Evolutionary conservation across 2,888 invertebrate genomes (phyloP), one percentile per base, ranked within the genome.

Genomic region (Iphiclides podalirius): DNA sequence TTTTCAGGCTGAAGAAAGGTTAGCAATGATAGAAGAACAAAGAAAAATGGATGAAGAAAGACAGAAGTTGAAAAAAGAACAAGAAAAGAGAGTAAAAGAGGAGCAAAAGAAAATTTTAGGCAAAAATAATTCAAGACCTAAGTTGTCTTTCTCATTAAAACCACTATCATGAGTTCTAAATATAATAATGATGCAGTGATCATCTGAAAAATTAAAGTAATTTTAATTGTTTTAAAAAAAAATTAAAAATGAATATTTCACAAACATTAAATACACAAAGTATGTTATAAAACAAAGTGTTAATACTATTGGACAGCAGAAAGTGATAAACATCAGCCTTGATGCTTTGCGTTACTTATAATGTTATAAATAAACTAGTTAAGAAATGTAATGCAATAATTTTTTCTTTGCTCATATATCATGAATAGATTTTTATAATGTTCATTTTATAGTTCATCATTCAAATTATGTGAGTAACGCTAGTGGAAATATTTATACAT

Each of bases 71-170:
- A 94, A 96, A 72, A 96, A 96, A 81, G 97, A 98, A 81, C 96
- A 97, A 79, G 96, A 97, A 74, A 96, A 95, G 71, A 92, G 96
- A 67, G 91, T 95, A 52, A 97, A 96, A 86, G 96, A 97, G 80
- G 98, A 98, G 85, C 98, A 98, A 89, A 98, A 97, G 90, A 95
- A 97, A 84, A 98, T 98, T 67, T 91, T 98, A 68, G 98, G 98
- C 64, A 98, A 98, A 91, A 97, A 97, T 82, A 98, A 98, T 90
- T 97, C 98, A 52, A 92, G 98, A 79, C 98, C 98, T 54, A 97
- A 97, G 88, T 90, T 98, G 61, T 98, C 98, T 45, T 98, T 98
- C 87, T 93, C 95, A 43, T 88, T 97, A 61, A 96, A 96, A 81
- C 94, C 95, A 61, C 89, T 93, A 66, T 94, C 92, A 87, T 93